These are phyloP conservation scores for Eumerus sabulonum DNA, from an alignment of 2,888 invertebrate genomes.

Conservation along the genomic window DNA sequence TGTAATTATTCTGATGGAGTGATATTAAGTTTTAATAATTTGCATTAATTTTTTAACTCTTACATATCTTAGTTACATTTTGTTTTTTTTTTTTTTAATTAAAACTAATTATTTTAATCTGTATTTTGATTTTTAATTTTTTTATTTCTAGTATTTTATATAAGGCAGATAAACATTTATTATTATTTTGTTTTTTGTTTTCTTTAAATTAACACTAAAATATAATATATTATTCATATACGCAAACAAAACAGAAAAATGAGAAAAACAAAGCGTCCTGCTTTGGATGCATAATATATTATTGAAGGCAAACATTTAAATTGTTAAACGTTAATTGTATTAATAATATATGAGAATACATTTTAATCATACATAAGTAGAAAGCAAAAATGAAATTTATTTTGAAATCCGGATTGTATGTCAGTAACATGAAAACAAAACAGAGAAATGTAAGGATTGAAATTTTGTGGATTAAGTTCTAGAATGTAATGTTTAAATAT, in stretches of 20 bases:
- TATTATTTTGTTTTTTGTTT: no score
- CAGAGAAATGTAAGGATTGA: conserved; percentile 32
- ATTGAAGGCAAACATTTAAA: conserved; percentile 25
- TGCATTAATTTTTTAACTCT: conserved; percentile 10
- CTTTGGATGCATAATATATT: neutral
- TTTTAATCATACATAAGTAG: conserved; percentile 40
- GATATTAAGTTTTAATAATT: conserved; percentile 62
- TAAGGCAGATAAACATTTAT: conserved; percentile 20
- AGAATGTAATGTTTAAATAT: conserved; percentile 55
- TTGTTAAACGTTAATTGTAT: conserved; percentile 54
- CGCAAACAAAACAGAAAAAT: neutral
- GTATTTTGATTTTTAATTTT: conserved; percentile 27
- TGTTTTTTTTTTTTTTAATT: conserved; percentile 26
- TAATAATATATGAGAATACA: conserved; percentile 37
- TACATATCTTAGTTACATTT: conserved; percentile 4
- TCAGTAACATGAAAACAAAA: conserved; percentile 14
- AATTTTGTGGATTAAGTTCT: conserved; percentile 45
- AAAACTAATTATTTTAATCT: conserved; percentile 28
- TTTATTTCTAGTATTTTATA: conserved; percentile 14
- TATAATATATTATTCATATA: conserved; percentile 2
- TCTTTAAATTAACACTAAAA: conserved; percentile 14
- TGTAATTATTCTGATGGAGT: conserved; percentile 61
- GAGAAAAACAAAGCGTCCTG: no score
- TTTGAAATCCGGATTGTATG: conserved; percentile 14
- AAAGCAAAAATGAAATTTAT: conserved; percentile 40